phyloP scores from a whole-genome alignment of 2,113 vertebrate species.

The Rhipidura dahli region DNA sequence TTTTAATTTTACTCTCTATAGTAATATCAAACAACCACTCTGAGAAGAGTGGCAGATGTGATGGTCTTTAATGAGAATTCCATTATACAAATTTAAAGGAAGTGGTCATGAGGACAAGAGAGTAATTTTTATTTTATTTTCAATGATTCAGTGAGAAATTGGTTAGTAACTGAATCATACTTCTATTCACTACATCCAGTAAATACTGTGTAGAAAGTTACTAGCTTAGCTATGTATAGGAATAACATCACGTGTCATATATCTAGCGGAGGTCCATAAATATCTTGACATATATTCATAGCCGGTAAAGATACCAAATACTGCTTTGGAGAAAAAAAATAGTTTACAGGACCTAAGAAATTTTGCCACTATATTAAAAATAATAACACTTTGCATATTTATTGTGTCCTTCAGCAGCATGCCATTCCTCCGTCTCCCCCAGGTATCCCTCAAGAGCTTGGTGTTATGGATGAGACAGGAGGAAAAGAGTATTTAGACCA shows the following conservation, averaged over 20 bases:
- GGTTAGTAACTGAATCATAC: not conserved
- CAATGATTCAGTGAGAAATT: not conserved
- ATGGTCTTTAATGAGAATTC: not conserved
- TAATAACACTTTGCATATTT: not conserved
- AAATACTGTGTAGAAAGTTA: not conserved
- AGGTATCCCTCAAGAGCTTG: not conserved
- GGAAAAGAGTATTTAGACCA: not conserved
- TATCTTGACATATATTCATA: not conserved
- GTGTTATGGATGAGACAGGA: not conserved
- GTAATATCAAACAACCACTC: not conserved
- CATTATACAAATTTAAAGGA: not conserved
- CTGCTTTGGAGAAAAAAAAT: not conserved
- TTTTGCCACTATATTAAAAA: not conserved
- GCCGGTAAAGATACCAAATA: not conserved
- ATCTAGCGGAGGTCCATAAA: not conserved
- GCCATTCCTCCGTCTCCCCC: not conserved
- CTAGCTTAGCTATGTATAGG: not conserved
- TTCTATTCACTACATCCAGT: not conserved
- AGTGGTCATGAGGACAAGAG: not conserved
- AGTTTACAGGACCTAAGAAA: not conserved
- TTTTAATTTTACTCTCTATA: not conserved
- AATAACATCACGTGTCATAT: fast-evolving
- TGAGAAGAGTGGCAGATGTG: not conserved
- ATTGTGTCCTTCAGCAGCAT: not conserved
- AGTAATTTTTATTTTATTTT: not conserved